Evolutionary conservation across 2,797 vertebrate species (phyloP).

Genomic region (Manis pentadactyla): DNA sequence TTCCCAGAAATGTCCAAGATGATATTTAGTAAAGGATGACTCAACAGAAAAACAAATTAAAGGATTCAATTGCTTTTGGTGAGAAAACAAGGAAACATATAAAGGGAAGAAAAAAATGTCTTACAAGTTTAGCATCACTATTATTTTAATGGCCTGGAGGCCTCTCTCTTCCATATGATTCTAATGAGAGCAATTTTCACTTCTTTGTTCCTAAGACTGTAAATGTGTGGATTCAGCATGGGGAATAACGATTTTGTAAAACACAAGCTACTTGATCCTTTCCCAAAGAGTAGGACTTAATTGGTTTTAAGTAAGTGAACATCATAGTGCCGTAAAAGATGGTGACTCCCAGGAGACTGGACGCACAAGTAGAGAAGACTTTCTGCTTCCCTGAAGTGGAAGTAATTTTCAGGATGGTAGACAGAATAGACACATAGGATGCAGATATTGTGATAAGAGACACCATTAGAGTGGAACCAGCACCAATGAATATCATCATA

Average conservation of each 20-base stretch:
- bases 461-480: not conserved
- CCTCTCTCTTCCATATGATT: not conserved
- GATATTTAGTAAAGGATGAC: not conserved
- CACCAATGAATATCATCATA: conserved; percentile 2
- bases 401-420: conserved; percentile 56
- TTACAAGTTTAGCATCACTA: not conserved
- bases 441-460: conserved; percentile 54
- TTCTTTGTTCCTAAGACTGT: no score
- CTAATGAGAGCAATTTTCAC: no score
- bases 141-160: not conserved
- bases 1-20: no score
- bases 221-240: no score
- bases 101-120: not conserved
- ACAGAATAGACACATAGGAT: conserved; percentile 71
- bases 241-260: conserved; percentile 61
- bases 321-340: conserved; percentile 61
- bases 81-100: not conserved
- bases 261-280: conserved; percentile 69
- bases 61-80: not conserved
- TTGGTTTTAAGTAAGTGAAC: conserved; percentile 75
- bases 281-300: conserved; percentile 25
- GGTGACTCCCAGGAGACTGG: conserved; percentile 68
- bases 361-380: conserved; percentile 78
- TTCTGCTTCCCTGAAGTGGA: conserved; percentile 50
- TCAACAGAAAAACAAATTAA: not conserved